These are phyloP conservation scores for Crepidodera aurea DNA, from an alignment of 2,888 invertebrate genomes.

Conservation along the genomic window DNA sequence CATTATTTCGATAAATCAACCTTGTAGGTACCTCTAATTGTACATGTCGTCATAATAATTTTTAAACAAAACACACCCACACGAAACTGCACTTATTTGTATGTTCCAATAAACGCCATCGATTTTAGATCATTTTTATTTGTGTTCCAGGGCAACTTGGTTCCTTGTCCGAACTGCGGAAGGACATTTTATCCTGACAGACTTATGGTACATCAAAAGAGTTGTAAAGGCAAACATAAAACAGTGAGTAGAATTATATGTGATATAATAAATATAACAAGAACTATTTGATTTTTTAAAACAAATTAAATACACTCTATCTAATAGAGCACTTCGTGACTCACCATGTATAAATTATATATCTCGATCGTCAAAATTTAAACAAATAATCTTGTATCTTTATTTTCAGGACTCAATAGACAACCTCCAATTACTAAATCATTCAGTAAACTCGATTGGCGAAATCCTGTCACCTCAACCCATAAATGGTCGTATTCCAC, in stretches of 20 bases:
- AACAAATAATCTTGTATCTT: no score
- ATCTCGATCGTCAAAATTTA: no score
- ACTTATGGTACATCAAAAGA: slow-evolving; percentile 67
- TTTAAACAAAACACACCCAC: background rate
- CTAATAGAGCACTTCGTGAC: no score
- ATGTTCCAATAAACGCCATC: background rate
- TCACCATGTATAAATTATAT: no score
- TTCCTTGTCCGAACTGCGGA: slow-evolving; percentile 72
- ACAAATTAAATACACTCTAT: no score
- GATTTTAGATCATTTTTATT: slow-evolving; percentile 11
- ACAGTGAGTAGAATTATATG: slow-evolving; percentile 44
- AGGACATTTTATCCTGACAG: slow-evolving; percentile 75
- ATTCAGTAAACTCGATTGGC: background rate
- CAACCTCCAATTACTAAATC: background rate
- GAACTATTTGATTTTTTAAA: no score
- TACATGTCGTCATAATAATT: background rate
- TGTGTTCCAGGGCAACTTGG: slow-evolving; percentile 62
- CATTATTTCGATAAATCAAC: background rate
- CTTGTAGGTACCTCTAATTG: background rate
- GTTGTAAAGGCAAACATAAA: slow-evolving; percentile 52
- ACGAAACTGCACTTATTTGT: background rate
- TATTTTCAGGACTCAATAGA: slow-evolving; percentile 50
- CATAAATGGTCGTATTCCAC: slow-evolving; percentile 28
- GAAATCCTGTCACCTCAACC: background rate
- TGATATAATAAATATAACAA: no score